Evolutionary conservation across 2,113 vertebrate species (phyloP).

Genomic region (Malurus elegans): DNA sequence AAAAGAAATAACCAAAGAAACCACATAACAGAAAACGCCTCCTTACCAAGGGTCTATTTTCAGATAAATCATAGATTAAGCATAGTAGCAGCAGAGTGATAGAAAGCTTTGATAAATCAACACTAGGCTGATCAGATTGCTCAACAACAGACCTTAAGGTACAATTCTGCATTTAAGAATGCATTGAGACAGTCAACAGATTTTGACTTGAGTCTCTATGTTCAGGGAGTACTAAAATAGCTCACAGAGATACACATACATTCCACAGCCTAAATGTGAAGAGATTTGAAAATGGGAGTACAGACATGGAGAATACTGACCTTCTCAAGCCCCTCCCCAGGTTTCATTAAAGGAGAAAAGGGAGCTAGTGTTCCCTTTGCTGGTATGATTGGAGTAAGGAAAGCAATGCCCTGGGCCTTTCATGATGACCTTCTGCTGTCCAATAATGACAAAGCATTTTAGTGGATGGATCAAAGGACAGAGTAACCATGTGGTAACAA

Average conservation of each 20-base stretch:
- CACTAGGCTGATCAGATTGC: not conserved
- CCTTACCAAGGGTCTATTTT: not conserved
- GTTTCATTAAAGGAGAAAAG: not conserved
- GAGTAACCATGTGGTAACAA: not conserved
- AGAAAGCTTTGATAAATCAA: not conserved
- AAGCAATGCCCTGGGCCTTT: not conserved
- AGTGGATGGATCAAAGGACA: not conserved
- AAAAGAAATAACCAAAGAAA: not conserved
- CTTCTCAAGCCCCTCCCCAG: not conserved
- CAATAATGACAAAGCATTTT: not conserved
- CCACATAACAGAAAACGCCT: not conserved
- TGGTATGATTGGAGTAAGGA: not conserved
- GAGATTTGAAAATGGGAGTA: not conserved
- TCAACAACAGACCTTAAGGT: not conserved
- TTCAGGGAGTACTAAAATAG: not conserved
- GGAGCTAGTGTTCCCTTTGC: not conserved
- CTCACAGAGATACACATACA: not conserved
- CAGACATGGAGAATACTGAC: not conserved
- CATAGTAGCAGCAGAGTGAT: not conserved
- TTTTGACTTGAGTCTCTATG: not conserved
- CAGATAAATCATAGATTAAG: not conserved
- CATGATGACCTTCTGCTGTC: not conserved
- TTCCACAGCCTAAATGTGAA: not conserved
- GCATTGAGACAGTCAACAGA: not conserved
- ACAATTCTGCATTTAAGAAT: not conserved